Evolutionary conservation across 2,888 invertebrate species (phyloP).

Genomic region (Lomographa bimaculata): DNA sequence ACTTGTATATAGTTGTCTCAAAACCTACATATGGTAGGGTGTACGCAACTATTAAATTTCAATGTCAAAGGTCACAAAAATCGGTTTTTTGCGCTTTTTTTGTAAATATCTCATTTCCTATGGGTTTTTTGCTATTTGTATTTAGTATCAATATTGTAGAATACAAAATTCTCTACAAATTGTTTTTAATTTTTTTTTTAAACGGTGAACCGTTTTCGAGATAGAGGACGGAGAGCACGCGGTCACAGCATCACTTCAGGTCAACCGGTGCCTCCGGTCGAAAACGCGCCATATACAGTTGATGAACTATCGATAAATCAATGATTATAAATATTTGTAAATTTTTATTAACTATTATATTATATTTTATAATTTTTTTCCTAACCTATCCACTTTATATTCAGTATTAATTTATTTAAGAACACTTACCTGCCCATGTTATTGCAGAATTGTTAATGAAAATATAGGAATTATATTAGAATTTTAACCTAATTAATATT

Average conservation of each 20-base stretch:
- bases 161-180: conserved; percentile 18
- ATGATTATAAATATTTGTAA: conserved; percentile 3
- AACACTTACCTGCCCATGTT: conserved; percentile 12
- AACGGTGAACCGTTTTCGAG: conserved; percentile 10
- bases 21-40: conserved; percentile 1
- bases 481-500: conserved; percentile 4
- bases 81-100: background rate
- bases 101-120: conserved; percentile 9
- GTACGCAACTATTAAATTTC: background rate
- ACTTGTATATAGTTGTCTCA: background rate
- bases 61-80: conserved; percentile 3
- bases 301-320: conserved; percentile 1
- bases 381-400: conserved; percentile 17
- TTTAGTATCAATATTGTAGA: conserved; percentile 18
- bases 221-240: background rate
- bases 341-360: conserved; percentile 4
- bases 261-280: background rate
- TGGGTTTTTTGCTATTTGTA: conserved; percentile 16
- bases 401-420: conserved; percentile 14
- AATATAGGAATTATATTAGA: conserved; percentile 9
- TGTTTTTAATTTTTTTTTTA: conserved; percentile 7
- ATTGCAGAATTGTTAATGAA: conserved; percentile 5
- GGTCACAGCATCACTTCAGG: conserved; percentile 1
- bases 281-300: conserved; percentile 1
- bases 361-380: conserved; percentile 16